Evolutionary conservation across 2,797 vertebrate species (phyloP), one percentile per base, ranked within the genome.

Genomic region (Erethizon dorsatum): DNA sequence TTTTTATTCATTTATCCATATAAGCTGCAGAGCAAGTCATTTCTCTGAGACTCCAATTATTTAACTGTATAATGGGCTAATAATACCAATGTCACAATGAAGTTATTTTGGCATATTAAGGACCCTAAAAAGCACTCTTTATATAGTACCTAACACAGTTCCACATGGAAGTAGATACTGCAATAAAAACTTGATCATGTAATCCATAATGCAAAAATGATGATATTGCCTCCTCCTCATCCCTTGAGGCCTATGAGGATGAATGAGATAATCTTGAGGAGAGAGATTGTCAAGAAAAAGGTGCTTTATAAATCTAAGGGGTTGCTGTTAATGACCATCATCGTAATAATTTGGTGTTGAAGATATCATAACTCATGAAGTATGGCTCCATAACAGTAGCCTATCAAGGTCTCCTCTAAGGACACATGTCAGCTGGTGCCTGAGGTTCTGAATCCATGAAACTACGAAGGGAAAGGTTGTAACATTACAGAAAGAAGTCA

Each of bases 291-390:
- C 78, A 90, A 56, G 41, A 85, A 56, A 96, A 93, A 94, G 50
- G 24, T 86, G 67, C 83, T 95, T 97, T 91, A 87, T 87, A 95
- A 97, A 95, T 88, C 73, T 87, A 96, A 84, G 86, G 65, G 63
- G 73, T 57, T 84, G 33, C 45, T 93, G 67, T 88, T 91, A 97
- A 91, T 96, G 77, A 88, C 87, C 12, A 87, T 83, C 59, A 79
- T 85, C 92, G 52, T 71, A 9, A 93, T 94, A 88, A 95, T 90
- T 73, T 84, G 50, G 24, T 85, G 41, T 88, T 88, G 61, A 73
- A 95, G 65, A 94, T 92, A 91, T 95, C 59, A 59, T 82, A 96
- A 94, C 69, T 95, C 92, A 92, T 71, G 52, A 92, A 73, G 37
- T 73, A 69, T 73, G 80, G 65, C 71, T 96, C 63, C 89, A 87